phyloP scores from a whole-genome alignment of 2,113 vertebrate species.

The Neofelis nebulosa region DNA sequence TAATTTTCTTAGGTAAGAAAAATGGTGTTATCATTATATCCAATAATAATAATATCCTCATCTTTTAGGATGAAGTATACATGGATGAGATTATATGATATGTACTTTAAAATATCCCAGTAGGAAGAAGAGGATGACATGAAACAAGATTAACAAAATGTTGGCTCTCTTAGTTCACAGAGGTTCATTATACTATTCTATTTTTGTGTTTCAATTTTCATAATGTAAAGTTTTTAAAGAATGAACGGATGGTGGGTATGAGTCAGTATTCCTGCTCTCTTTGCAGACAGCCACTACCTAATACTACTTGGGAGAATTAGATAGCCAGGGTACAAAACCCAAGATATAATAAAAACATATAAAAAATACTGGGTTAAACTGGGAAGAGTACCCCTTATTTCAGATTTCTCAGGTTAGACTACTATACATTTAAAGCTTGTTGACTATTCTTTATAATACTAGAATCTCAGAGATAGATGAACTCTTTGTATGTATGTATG shows the following conservation, averaged over 20 bases:
- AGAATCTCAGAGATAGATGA: not conserved
- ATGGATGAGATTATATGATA: not conserved
- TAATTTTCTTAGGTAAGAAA: not conserved
- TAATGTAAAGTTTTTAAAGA: conserved; percentile 14
- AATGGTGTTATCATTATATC: not conserved
- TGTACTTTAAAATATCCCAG: conserved; percentile 16
- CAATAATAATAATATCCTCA: not conserved
- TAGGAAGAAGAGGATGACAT: not conserved
- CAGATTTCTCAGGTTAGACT: not conserved
- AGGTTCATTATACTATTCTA: not conserved
- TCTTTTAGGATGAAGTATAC: not conserved
- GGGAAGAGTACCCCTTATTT: not conserved
- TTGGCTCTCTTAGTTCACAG: conserved; percentile 5
- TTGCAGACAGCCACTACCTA: not conserved
- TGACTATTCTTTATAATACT: not conserved
- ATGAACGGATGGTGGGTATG: not conserved
- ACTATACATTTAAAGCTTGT: not conserved
- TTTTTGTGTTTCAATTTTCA: conserved; percentile 15
- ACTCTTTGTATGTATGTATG: not conserved
- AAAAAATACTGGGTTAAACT: conserved; percentile 30
- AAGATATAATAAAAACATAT: conserved; percentile 19
- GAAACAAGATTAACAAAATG: not conserved
- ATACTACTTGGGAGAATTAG: conserved; percentile 8
- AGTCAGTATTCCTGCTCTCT: not conserved
- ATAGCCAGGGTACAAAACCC: not conserved